Evolutionary conservation across 2,113 vertebrate species (phyloP), one percentile per base, ranked within the genome.

Genomic region (Anguilla rostrata): DNA sequence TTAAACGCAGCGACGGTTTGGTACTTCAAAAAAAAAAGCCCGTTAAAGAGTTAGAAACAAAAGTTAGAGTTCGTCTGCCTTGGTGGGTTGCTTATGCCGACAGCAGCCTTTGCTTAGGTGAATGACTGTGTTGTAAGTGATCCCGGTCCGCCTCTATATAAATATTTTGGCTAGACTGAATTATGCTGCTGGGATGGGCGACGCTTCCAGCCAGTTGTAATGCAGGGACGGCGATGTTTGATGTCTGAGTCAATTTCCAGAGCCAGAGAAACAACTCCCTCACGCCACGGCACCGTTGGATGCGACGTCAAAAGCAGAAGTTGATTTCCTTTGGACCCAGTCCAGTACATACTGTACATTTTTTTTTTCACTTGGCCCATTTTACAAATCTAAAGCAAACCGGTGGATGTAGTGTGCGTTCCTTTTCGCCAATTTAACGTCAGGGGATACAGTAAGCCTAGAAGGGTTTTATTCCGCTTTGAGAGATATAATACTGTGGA

Each of bases 111-210:
- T 88, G 86, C 93, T 92, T 88, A 92, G 86, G 93, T 95, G 94
- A 95, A 95, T 94, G 95, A 92, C 92, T 90, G 94, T 93, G 94
- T 94, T 94, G 94, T 94, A 92, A 93, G 93, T 93, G 94, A 94
- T 93, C 93, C 91, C 88, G 92, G 92, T 94, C 95, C 94, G 93
- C 93, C 94, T 95, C 95, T 93, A 92, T 94, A 95, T 95, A 96
- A 95, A 96, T 95, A 96, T 95, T 96, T 95, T 93, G 91, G 91
- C 93, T 90, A 91, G 94, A 94, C 92, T 93, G 94, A 94, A 94
- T 95, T 92, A 93, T 94, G 94, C 94, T 92, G 94, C 93, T 94
- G 95, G 95, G 95, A 94, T 94, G 95, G 95, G 95, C 95, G 93
- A 94, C 91, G 90, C 92, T 93, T 90, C 92, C 94, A 94, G 94